These are phyloP conservation scores for Branchellion lobata DNA, from an alignment of 2,888 invertebrate species.

Conservation along the genomic window DNA sequence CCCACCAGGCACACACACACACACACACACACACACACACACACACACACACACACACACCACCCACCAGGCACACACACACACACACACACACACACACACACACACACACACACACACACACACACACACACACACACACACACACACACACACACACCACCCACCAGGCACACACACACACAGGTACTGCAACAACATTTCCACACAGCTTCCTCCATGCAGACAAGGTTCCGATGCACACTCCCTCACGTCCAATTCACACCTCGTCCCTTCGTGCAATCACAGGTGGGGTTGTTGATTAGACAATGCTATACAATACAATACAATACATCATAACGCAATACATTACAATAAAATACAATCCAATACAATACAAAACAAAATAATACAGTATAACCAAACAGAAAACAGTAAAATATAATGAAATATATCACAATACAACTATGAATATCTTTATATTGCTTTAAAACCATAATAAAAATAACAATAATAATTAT, in stretches of 20 bases:
- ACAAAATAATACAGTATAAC: too few species aligned
- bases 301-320: too few species aligned
- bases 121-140: background rate
- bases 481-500: too few species aligned
- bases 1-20: background rate
- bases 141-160: background rate
- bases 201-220: conserved; percentile 10
- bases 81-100: background rate
- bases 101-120: background rate
- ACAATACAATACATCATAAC: too few species aligned
- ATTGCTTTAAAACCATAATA: too few species aligned
- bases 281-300: too few species aligned
- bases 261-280: conserved; percentile 26
- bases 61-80: background rate
- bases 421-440: too few species aligned
- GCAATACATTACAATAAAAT: too few species aligned
- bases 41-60: background rate
- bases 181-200: conserved; percentile 6
- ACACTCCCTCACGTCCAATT: conserved; percentile 17
- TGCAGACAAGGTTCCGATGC: background rate
- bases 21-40: background rate
- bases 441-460: too few species aligned
- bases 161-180: conserved; percentile 14
- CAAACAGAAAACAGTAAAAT: too few species aligned
- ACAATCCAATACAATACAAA: too few species aligned